A percentile compares a stretch with the other conserved stretches of the same genome.
phyloP scores from a whole-genome alignment of 2,888 invertebrate species.

The Drosophila niveifrons region DNA sequence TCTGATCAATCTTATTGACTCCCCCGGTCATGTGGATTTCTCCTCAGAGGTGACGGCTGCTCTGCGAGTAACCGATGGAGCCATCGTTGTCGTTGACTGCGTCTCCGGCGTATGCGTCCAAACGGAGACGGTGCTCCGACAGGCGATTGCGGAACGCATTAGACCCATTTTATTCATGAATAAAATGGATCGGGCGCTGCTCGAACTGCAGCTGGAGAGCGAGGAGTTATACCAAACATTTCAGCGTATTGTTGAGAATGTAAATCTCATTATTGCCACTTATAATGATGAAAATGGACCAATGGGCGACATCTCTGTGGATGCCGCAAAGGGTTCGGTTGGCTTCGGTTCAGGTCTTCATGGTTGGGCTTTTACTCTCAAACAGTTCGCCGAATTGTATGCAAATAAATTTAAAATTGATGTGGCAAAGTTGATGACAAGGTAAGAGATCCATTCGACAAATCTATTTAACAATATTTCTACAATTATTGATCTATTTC shows the following conservation, averaged over 20 bases:
- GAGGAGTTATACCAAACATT: slow-evolving; percentile 99
- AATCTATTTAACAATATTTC: not conserved
- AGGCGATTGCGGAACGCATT: slow-evolving; percentile 99
- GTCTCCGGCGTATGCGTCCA: slow-evolving; percentile 99
- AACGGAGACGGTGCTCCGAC: slow-evolving; percentile 99
- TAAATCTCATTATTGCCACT: slow-evolving; percentile 99
- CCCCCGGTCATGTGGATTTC: slow-evolving; percentile 99
- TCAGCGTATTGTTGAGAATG: slow-evolving; percentile 99
- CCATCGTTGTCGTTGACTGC: slow-evolving; percentile 99
- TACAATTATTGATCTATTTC: not conserved
- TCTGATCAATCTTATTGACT: slow-evolving; percentile 99
- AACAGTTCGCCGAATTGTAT: slow-evolving; percentile 99
- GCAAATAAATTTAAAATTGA: slow-evolving; percentile 99
- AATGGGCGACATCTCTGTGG: slow-evolving; percentile 99
- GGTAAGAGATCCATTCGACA: slow-evolving; percentile 81
- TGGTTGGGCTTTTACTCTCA: slow-evolving; percentile 99
- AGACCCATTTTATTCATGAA: slow-evolving; percentile 99
- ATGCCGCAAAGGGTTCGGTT: slow-evolving; percentile 99
- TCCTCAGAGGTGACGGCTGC: slow-evolving; percentile 99
- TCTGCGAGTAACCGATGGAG: slow-evolving; percentile 99
- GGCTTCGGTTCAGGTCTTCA: slow-evolving; percentile 99
- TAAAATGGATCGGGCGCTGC: slow-evolving; percentile 99
- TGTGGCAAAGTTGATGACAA: slow-evolving; percentile 98
- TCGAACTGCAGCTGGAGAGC: slow-evolving; percentile 97
- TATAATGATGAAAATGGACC: slow-evolving; percentile 99